Conservation (phyloP, 92 coral and sea anemone genomes). For the Zoanthus sociatus region DNA sequence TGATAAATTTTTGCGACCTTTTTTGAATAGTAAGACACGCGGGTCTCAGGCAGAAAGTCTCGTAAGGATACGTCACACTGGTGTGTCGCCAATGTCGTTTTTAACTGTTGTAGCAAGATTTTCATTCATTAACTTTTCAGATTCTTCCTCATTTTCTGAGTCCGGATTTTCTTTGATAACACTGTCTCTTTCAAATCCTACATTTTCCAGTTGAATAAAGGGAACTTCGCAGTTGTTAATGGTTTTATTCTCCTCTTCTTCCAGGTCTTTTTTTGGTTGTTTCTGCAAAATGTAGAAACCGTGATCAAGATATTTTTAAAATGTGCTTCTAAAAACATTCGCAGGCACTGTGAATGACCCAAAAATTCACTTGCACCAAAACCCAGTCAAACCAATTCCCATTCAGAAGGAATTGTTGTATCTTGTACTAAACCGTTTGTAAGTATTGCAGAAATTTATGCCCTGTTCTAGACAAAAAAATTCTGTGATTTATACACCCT, state of each 20-base stretch:
- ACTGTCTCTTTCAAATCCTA: slow-evolving; percentile 44
- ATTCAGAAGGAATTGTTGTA: too few species aligned
- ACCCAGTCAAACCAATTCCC: too few species aligned
- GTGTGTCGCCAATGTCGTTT: slow-evolving; percentile 1
- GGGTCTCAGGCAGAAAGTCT: too few species aligned
- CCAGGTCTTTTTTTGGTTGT: not conserved
- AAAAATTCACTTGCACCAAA: too few species aligned
- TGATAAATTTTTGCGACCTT: too few species aligned
- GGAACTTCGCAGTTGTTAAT: not conserved
- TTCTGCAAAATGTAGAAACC: not conserved
- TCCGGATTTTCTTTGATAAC: slow-evolving; percentile 18
- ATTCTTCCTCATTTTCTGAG: not conserved
- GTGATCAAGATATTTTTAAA: not conserved
- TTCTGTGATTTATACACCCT: too few species aligned
- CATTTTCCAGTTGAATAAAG: slow-evolving; percentile 30
- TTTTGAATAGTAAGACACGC: too few species aligned
- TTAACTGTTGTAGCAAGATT: not conserved
- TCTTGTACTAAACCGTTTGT: too few species aligned
- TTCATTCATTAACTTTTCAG: not conserved
- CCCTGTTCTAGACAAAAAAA: too few species aligned
- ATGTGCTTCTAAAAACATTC: too few species aligned
- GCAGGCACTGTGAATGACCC: too few species aligned
- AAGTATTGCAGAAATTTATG: too few species aligned
- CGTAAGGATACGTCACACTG: not conserved
- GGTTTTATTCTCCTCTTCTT: not conserved